These are phyloP conservation scores for Hemaris fuciformis DNA, from an alignment of 2,888 invertebrate species.

Conservation along the genomic window DNA sequence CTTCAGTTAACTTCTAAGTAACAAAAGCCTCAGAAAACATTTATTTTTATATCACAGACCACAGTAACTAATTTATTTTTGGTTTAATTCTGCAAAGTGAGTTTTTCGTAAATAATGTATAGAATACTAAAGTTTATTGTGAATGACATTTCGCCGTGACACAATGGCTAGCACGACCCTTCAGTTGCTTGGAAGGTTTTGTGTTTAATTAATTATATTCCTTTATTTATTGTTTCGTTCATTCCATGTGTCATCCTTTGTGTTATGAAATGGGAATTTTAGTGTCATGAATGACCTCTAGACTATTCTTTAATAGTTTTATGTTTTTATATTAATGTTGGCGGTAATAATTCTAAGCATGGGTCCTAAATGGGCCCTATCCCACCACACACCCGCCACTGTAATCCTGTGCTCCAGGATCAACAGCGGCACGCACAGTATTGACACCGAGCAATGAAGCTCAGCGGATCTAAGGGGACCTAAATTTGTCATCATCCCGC, in stretches of 20 bases:
- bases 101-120: neutral
- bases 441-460: too few species aligned
- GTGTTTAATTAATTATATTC: constrained; percentile 34
- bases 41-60: too few species aligned
- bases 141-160: neutral
- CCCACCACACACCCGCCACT: too few species aligned
- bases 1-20: too few species aligned
- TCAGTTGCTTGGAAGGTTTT: constrained; percentile 23
- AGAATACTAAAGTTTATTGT: neutral
- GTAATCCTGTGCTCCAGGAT: too few species aligned
- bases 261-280: constrained; percentile 23
- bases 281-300: constrained; percentile 16
- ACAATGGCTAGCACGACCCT: constrained; percentile 6
- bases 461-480: too few species aligned
- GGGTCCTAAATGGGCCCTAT: too few species aligned
- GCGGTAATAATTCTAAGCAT: too few species aligned
- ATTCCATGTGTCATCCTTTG: constrained; percentile 26
- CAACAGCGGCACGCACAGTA: too few species aligned
- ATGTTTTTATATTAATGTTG: neutral
- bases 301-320: neutral
- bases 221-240: constrained; percentile 29
- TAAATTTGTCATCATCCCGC: too few species aligned
- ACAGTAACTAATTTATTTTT: neutral
- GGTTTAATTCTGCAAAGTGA: neutral
- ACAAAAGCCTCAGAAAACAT: neutral